phyloP scores from a whole-genome alignment of 1,140 invertebrate genomes.

The Xylocopa sonorina region DNA sequence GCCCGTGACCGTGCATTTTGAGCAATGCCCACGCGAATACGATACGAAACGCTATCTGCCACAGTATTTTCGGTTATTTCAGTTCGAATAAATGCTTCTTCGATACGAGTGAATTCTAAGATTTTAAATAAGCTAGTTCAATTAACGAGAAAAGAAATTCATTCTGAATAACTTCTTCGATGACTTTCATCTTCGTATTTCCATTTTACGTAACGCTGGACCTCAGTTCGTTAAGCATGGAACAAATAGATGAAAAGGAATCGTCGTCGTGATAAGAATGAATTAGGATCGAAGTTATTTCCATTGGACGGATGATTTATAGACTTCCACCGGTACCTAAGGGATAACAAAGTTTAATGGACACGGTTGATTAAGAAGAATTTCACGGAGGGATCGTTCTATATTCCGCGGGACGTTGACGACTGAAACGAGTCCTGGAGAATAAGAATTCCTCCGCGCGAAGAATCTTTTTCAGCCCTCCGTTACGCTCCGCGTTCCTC shows the following conservation, averaged over 20 bases:
- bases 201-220: too few species aligned
- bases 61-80: too few species aligned
- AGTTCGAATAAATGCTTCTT: too few species aligned
- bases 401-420: background rate
- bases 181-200: too few species aligned
- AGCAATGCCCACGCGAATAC: background rate
- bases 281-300: constrained; percentile 9
- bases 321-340: background rate
- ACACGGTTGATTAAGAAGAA: background rate
- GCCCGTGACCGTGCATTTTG: background rate
- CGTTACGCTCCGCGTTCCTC: too few species aligned
- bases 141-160: too few species aligned
- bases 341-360: constrained; percentile 17
- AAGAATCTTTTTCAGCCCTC: too few species aligned
- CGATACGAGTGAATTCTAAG: too few species aligned
- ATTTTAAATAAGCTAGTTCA: too few species aligned
- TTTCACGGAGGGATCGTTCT: background rate
- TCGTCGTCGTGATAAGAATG: background rate
- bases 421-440: background rate
- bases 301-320: background rate
- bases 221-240: too few species aligned
- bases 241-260: background rate
- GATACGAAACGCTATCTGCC: too few species aligned
- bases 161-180: too few species aligned
- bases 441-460: background rate